A percentile compares a stretch with the other conserved stretches of the same genome.
These are phyloP conservation scores for Montipora capricornis DNA, from an alignment of 64 coral and sea anemone genomes.

Conservation along the genomic window DNA sequence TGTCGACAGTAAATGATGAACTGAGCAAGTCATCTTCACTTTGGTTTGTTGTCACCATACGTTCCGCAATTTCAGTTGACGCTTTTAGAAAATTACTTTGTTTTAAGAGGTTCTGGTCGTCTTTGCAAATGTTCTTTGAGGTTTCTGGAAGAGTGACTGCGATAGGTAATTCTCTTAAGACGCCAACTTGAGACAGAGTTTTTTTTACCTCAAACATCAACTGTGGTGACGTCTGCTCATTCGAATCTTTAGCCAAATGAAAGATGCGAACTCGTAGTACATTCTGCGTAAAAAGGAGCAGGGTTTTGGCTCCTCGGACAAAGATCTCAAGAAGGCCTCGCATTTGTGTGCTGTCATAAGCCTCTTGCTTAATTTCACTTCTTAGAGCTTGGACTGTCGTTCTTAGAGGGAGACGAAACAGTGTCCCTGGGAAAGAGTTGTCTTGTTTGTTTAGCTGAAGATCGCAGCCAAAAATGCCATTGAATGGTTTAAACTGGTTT, in stretches of 20 bases:
- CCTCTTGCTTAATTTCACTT: slow-evolving; percentile 84
- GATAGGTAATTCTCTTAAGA: slow-evolving; percentile 1
- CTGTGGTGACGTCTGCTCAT: slow-evolving; percentile 17
- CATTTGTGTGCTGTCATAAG: slow-evolving; percentile 67
- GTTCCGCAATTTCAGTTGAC: slow-evolving; percentile 25
- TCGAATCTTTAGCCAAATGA: slow-evolving; percentile 43
- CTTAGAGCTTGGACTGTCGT: slow-evolving; percentile 72
- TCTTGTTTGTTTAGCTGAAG: slow-evolving; percentile 43
- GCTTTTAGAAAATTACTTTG: slow-evolving; percentile 84
- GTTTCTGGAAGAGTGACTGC: slow-evolving; percentile 54
- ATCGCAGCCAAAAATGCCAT: slow-evolving; percentile 87
- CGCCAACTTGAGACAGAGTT: not conserved
- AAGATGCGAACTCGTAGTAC: slow-evolving; percentile 59
- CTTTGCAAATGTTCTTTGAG: not conserved
- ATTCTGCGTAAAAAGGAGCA: slow-evolving; percentile 87
- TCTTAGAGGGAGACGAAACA: slow-evolving; percentile 87
- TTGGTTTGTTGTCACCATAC: too few species aligned
- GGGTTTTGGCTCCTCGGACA: slow-evolving; percentile 55
- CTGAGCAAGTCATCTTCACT: not conserved
- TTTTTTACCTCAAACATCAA: slow-evolving; percentile 74
- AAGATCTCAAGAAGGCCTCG: slow-evolving; percentile 64
- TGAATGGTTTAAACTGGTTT: slow-evolving; percentile 89
- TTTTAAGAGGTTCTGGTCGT: slow-evolving; percentile 61
- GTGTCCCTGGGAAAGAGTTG: slow-evolving; percentile 69
- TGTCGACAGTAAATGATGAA: not conserved